Evolutionary conservation across 1,140 invertebrate species (phyloP), one percentile per base, ranked within the genome.

Genomic region (Drosophila mauritiana): DNA sequence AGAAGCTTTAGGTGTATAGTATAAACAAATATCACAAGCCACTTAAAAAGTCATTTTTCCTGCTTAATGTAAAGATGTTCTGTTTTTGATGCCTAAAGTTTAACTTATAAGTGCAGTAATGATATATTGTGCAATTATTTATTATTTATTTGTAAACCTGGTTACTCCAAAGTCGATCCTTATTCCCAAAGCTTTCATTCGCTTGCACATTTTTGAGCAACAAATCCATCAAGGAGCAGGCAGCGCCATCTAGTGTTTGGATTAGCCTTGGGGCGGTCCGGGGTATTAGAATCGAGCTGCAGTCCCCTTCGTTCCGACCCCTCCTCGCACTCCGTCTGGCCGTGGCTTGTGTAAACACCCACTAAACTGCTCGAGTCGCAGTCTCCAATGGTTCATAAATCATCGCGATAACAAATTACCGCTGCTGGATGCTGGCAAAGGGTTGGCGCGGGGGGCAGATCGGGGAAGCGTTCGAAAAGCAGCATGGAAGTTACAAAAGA

Each of bases 361-460:
- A 90, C 86, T 77, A 78, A 83, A 90, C 75, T 67, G 74, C 48
- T 57, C 52, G 67, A 55, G 53, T 54, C 61, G 56, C 53, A 55
- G 62, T 77, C 56, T 70, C 27, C 75, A 75, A 72, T 89, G 74
- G 86, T 90, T 90, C 86, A 90, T 90, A 90, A 90, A 90, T 90
- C 86, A 90, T 90, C 86, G 79, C 73, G 86, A 90, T 90, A 90
- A 80, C 88, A 90, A 90, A 90, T 90, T 90, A 83, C 86, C 86
- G 86, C 86, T 90, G 82, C 86, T 73, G 75, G 65, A 61, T 54
- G 56, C 36, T 63, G 42, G 48, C 27, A 42, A 40, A 43, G 22
- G 49, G 13, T 22, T 12, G 36, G n/a, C 7, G 25, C 31, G 52
- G 52, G 13, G 13, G 31, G 42, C 15, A 11, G 43, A 43, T 25